Base-by-base conservation (phyloP, 53 echinoderm and acorn worm genomes). In the Hippasteria phrygiana region DNA sequence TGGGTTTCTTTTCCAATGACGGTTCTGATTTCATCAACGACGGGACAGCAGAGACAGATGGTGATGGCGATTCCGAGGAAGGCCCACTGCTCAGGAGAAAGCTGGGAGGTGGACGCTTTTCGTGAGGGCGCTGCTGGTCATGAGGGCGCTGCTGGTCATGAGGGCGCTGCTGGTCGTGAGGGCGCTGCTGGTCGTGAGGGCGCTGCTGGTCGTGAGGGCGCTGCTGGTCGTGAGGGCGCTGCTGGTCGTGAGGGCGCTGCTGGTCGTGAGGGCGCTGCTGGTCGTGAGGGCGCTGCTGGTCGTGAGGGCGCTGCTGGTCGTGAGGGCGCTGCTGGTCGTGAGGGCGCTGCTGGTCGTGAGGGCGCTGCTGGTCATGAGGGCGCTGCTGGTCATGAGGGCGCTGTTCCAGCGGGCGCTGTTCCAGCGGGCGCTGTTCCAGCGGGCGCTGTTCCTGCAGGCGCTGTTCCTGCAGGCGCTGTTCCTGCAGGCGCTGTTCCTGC, bases 71-170 rank as follows among this genome's bases (percentile, higher is more conserved):
- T 65, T 82, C 66, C 5, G 82, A 82, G 47, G 82, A 82, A 9
- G 85, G 85, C 0, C 85, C 85, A 31, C 70, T 71, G 37, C 50
- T 50, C 18, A 69, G 87, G n/a, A 81, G 71, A 75, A 88, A 91
- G 86, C 89, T 78, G 37, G 89, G 86, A 66, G 48, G 67, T 46
- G 85, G 36, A 51, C 64, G 88, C 76, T 75, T 66, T 45, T 55
- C 70, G 84, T 75, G 47, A 55, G 91, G 80, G 62, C 74, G 47
- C 53, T 73, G 51, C 1, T 27, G 53, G 55, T 73, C 73, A 1
- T 73, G 78, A 13, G 75, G 75, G 31, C 75, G 75, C 51, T 48
- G 43, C 28, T n/a, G n/a, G n/a, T 50, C 75, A 10, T 70, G 70
- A 3, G 35, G 38, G 73, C 73, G 45, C 43, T n/a, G n/a, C n/a